Evolutionary conservation across 2,113 vertebrate species (phyloP), one percentile per base, ranked within the genome.

Genomic region (Geococcyx californianus): DNA sequence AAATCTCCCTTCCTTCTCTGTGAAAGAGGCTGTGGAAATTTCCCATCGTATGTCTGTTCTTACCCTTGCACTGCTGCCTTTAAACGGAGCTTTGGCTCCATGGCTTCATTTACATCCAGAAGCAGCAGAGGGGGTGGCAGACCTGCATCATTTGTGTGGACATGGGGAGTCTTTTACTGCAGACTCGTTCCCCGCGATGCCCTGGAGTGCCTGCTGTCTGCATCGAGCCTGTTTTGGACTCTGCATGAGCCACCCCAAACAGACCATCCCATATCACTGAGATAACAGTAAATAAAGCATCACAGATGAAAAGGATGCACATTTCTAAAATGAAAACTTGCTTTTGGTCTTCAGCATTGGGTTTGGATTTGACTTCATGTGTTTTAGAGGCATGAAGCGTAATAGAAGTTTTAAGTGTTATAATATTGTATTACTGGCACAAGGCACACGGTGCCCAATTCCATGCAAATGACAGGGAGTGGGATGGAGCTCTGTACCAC

Each of bases 181-280:
- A 19, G 60, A 16, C 9, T n/a, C 20, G 38, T 11, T 45, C 58
- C 29, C 38, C 1, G 3, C 2, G 28, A 24, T 7, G 29, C 31
- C 36, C 78, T 11, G 44, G 56, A 56, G 58, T 5, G 10, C 28
- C 8, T 16, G 58, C 16, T 24, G 11, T 7, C 58, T 19, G 64
- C 20, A 7, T 12, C 78, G 13, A 13, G 15, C 26, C 58, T 34
- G 42, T 44, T 26, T 20, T 2, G 1, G 28, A 26, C 45, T 14
- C 18, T 4, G 40, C 51, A 1, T 2, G 25, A 59, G 29, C 51
- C 64, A 16, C n/a, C 29, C 76, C 1, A 2, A 56, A 28, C 31
- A 59, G 51, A 47, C n/a, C 3, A 0, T 7, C 54, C 33, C 7
- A 0, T 10, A 12, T 18, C 29, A 10, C 44, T 2, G 24, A 25